phyloP scores from a whole-genome alignment of 2,797 vertebrate genomes.

The Microcaecilia unicolor region DNA sequence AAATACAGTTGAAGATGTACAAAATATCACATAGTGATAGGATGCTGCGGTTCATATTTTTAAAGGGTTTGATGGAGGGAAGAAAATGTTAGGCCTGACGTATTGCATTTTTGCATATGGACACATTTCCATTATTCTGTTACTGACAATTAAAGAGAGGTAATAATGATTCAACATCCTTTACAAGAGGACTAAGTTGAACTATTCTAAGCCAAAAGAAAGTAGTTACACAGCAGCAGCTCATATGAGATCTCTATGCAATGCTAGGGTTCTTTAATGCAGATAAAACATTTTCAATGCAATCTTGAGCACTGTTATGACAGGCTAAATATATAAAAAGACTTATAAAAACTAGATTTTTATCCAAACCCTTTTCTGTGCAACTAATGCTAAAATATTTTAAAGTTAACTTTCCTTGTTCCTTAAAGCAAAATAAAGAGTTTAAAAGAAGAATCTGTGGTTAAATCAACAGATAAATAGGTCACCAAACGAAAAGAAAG shows the following conservation, averaged over 20 bases:
- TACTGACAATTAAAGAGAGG: constrained; percentile 56
- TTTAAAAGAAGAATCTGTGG: constrained; percentile 61
- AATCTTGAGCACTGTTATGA: constrained; percentile 70
- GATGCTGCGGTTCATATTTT: constrained; percentile 72
- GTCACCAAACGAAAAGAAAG: constrained; percentile 62
- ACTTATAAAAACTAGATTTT: constrained; percentile 97
- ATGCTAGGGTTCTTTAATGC: constrained; percentile 63
- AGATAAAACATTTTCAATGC: constrained; percentile 61
- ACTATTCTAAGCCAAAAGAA: constrained; percentile 59
- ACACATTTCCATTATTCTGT: constrained; percentile 57
- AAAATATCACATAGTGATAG: constrained; percentile 93
- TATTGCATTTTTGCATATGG: constrained; percentile 59
- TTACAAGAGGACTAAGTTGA: constrained; percentile 61
- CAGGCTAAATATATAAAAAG: constrained; percentile 90
- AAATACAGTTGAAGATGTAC: constrained; percentile 85
- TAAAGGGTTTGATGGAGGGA: constrained; percentile 54
- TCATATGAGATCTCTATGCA: constrained; percentile 61
- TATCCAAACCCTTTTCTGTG: constrained; percentile 81
- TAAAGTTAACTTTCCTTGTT: constrained; percentile 69
- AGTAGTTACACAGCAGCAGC: constrained; percentile 55
- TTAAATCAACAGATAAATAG: constrained; percentile 58
- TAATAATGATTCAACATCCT: constrained; percentile 60
- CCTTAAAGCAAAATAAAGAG: constrained; percentile 73
- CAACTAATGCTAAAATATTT: constrained; percentile 75
- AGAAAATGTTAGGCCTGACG: constrained; percentile 4